phyloP scores from a whole-genome alignment of 2,797 vertebrate genomes.

The Sibirionetta formosa region DNA sequence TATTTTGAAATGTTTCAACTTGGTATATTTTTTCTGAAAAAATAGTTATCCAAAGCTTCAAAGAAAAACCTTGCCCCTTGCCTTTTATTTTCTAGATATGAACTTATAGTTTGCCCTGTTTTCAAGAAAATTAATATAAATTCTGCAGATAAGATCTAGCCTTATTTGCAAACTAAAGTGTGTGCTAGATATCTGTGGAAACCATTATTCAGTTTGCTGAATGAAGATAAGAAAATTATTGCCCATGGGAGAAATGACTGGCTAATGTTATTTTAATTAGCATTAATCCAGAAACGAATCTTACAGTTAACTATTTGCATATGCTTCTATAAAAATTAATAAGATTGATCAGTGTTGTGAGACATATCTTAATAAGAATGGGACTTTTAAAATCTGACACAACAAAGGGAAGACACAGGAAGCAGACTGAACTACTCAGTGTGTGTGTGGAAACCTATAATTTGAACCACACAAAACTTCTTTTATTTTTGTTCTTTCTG shows the following conservation, averaged over 20 bases:
- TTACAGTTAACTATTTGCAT: background rate
- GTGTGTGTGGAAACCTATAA: background rate
- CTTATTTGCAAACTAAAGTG: background rate
- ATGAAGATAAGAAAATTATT: background rate
- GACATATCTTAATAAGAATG: background rate
- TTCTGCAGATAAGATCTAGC: background rate
- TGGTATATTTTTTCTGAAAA: background rate
- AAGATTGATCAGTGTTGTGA: rapidly evolving
- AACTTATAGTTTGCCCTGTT: background rate
- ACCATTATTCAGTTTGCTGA: rapidly evolving
- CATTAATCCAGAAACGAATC: background rate
- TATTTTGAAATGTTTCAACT: background rate
- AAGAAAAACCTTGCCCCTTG: background rate
- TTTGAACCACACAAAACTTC: rapidly evolving
- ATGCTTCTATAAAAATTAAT: background rate
- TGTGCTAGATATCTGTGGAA: background rate
- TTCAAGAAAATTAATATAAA: background rate
- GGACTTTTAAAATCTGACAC: background rate
- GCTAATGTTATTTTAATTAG: background rate
- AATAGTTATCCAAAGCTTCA: background rate
- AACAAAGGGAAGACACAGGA: rapidly evolving
- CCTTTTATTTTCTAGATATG: background rate
- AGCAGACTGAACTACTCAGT: background rate
- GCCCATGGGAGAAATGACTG: background rate
- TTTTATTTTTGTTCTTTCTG: background rate